phyloP scores from a whole-genome alignment of 2,797 vertebrate genomes.

The Apodemus agrarius region DNA sequence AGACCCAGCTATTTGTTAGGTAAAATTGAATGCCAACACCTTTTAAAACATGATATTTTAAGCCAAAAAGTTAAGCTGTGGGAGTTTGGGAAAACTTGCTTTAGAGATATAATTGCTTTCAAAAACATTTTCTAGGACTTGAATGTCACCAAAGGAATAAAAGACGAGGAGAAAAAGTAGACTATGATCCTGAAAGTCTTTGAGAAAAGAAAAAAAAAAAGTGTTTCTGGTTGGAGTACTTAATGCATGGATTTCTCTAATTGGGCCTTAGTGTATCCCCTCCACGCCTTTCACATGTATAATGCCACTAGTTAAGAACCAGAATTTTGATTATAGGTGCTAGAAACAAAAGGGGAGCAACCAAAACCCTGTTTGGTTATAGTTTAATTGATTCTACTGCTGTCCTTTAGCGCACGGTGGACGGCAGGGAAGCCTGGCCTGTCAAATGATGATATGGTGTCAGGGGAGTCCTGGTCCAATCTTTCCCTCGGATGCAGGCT shows the following conservation, averaged over 20 bases:
- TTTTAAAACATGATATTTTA: constrained; percentile 78
- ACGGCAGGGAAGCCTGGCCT: constrained; percentile 81
- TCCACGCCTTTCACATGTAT: constrained; percentile 23
- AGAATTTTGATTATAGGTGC: constrained; percentile 36
- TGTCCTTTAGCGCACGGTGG: constrained; percentile 79
- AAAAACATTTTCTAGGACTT: constrained; percentile 73
- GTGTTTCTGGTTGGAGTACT: neutral
- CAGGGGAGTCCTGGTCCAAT: constrained; percentile 87
- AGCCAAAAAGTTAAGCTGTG: constrained; percentile 70
- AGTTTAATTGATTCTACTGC: constrained; percentile 81
- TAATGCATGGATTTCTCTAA: constrained; percentile 2
- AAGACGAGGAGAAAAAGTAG: constrained; percentile 62
- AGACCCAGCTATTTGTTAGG: constrained; percentile 73
- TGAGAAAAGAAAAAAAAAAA: constrained; percentile 7
- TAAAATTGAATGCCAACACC: constrained; percentile 81
- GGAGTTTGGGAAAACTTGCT: constrained; percentile 77
- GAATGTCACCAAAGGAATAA: constrained; percentile 77
- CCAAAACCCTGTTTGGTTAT: constrained; percentile 65
- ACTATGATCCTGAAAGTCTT: constrained; percentile 61
- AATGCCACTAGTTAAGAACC: constrained; percentile 56
- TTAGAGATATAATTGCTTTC: constrained; percentile 77
- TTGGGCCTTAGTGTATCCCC: neutral
- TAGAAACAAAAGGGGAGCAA: constrained; percentile 59
- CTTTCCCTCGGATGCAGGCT: constrained; percentile 81
- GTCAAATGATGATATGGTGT: constrained; percentile 85